Conservation (phyloP, 2,797 vertebrate species). For the Pelochelys cantorii region DNA sequence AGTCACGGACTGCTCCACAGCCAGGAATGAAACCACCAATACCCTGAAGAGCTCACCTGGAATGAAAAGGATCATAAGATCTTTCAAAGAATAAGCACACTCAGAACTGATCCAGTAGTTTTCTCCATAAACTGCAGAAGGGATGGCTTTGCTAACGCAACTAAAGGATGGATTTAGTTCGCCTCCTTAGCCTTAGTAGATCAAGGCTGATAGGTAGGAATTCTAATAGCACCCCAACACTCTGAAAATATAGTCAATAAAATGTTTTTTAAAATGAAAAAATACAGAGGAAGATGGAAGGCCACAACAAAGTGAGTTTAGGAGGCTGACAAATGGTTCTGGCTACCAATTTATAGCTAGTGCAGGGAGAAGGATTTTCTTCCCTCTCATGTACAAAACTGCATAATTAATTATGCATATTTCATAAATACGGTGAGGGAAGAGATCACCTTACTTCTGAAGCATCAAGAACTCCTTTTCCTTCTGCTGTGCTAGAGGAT, state of each 20-base stretch:
- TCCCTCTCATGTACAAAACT: too few relatives aligned
- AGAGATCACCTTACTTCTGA: background rate
- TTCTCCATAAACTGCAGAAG: background rate
- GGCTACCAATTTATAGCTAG: background rate
- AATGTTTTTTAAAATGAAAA: background rate
- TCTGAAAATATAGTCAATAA: background rate
- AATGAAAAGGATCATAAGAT: background rate
- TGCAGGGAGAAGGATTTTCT: background rate
- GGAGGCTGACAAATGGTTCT: background rate
- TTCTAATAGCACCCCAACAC: background rate
- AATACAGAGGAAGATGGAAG: background rate
- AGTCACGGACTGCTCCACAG: background rate
- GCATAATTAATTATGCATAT: background rate
- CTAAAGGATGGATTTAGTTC: background rate
- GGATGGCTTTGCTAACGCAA: background rate
- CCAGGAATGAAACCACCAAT: background rate
- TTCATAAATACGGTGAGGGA: background rate
- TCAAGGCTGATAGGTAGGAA: fast-evolving
- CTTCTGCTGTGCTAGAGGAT: background rate
- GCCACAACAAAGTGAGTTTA: background rate
- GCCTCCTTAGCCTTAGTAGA: background rate
- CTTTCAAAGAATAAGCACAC: background rate
- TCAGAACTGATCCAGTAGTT: background rate
- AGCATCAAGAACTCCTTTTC: background rate
- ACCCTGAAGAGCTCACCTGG: background rate